Evolutionary conservation across 1,140 invertebrate genomes (phyloP), one percentile per base, ranked within the genome.

Genomic region (Hycleus cichorii): DNA sequence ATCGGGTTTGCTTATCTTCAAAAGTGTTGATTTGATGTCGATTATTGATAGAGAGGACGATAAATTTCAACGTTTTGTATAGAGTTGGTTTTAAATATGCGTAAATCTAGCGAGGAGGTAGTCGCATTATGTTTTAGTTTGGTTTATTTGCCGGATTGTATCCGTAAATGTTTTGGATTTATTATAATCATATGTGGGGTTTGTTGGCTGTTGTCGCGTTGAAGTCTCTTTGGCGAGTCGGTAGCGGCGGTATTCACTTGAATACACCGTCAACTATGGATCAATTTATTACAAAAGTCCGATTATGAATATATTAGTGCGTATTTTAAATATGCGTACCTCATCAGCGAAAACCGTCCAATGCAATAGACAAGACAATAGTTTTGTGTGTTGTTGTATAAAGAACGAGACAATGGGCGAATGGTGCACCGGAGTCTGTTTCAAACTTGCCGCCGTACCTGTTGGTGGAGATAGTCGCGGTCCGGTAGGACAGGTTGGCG

Each of bases 321-420:
- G 65, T 65, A 67, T 65, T 64, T 63, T 60, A 63, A 60, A 49
- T 59, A 63, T 49, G 60, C 62, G 32, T 7, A 32, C 32, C 40
- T 57, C 55, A 62, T 62, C 62, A 62, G 43, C 49, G 48, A 58
- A 54, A 57, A 49, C 52, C 59, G 49, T 60, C 62, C 65, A 63
- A 55, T 32, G 7, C 4, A 69, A 67, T 67, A 67, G 67, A 69
- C 65, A 69, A 70, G 65, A 70, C 69, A 70, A 70, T 70, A 68
- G 67, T 69, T 60, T 4, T 65, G 64, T 69, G 65, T 70, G 64
- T 18, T 18, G 18, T 18, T 64, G 66, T 62, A 54, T 57, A 49
- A 62, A 39, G 48, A 49, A 32, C 32, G 59, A 64, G 66, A 69
- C 68, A 66, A 66, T 64, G 58, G 49, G 48, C 50, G 57, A 62